Evolutionary conservation across 2,113 vertebrate species (phyloP).

Genomic region (Collichthys lucidus): DNA sequence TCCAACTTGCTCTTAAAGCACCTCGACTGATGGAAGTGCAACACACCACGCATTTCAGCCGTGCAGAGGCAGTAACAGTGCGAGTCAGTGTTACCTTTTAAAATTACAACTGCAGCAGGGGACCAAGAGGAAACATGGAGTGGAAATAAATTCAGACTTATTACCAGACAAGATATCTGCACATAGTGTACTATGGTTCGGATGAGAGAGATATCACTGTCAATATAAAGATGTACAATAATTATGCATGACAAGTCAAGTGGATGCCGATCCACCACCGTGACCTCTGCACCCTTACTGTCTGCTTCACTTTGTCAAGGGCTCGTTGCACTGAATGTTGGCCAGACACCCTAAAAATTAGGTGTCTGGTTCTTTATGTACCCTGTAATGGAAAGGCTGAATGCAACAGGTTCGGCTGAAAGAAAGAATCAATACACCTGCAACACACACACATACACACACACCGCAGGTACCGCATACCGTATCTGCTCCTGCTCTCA

Average conservation of each 20-base stretch:
- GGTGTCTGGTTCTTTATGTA: neutral
- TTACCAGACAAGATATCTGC: neutral
- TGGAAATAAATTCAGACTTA: neutral
- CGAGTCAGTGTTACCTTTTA: neutral
- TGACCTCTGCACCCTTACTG: neutral
- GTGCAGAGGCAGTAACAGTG: neutral
- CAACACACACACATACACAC: neutral
- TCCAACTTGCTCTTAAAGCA: neutral
- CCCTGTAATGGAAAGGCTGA: neutral
- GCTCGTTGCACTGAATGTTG: too few relatives aligned
- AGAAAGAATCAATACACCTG: neutral
- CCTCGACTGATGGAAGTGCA: neutral
- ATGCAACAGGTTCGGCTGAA: neutral
- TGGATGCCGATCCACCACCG: neutral
- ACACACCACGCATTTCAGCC: neutral
- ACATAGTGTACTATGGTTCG: neutral
- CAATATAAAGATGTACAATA: neutral
- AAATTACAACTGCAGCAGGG: neutral
- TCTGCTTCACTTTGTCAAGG: neutral
- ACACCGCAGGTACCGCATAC: neutral
- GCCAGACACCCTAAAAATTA: neutral
- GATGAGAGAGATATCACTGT: neutral
- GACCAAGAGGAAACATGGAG: neutral
- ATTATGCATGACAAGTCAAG: neutral
- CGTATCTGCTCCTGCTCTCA: constrained; percentile 11